Evolutionary conservation across 35 echinoderm and acorn worm genomes (phyloP).

Genomic region (Amphiura filiformis): DNA sequence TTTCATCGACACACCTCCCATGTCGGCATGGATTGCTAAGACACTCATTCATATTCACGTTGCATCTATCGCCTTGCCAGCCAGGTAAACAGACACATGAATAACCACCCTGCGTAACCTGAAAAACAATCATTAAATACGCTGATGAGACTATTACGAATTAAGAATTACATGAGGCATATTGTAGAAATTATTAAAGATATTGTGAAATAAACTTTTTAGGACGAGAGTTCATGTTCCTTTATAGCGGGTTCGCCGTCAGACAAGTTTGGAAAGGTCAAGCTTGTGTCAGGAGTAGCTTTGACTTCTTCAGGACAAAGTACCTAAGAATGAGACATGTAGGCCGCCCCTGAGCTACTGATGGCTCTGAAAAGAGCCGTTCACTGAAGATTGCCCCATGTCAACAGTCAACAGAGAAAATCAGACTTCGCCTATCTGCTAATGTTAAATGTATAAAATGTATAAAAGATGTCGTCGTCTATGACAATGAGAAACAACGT

Average conservation of each 20-base stretch:
- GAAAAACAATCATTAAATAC: background rate
- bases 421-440: too few species aligned
- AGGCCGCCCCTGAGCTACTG: too few species aligned
- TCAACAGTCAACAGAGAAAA: too few species aligned
- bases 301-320: too few species aligned
- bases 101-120: background rate
- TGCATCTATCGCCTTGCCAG: background rate
- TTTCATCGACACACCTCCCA: slow-evolving; percentile 2
- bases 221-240: background rate
- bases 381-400: too few species aligned
- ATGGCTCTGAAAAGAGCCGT: too few species aligned
- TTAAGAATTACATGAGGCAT: background rate
- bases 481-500: background rate
- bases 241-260: too few species aligned
- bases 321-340: too few species aligned
- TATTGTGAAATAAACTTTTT: background rate
- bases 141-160: background rate
- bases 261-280: too few species aligned
- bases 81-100: background rate
- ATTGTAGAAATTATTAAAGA: background rate
- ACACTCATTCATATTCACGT: background rate
- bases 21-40: background rate
- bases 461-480: background rate
- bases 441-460: background rate
- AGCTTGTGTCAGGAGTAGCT: too few species aligned